Evolutionary conservation across 2,797 vertebrate genomes (phyloP).

Genomic region (Argentina silus): DNA sequence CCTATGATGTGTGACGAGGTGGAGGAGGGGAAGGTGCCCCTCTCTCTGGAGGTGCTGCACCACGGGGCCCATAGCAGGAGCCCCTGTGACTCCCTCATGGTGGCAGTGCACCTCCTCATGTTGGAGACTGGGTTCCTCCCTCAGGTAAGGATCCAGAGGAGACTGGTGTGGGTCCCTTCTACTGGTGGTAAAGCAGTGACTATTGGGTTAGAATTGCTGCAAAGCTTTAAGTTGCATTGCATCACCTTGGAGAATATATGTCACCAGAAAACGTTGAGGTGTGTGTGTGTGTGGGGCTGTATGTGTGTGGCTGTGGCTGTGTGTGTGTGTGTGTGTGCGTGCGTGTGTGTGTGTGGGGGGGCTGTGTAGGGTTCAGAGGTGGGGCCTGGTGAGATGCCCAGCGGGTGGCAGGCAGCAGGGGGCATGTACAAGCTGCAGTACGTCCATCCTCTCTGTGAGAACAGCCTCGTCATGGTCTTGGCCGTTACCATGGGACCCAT

Average conservation of each 20-base stretch:
- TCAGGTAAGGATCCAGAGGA: conserved; percentile 74
- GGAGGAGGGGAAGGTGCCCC: conserved; percentile 83
- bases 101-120: conserved; percentile 88
- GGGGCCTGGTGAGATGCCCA: conserved; percentile 83
- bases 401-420: conserved; percentile 79
- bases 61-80: conserved; percentile 71
- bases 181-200: too few species aligned
- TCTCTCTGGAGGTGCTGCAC: conserved; percentile 87
- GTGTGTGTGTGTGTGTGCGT: conserved; percentile 7
- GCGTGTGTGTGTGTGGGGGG: conserved; percentile 6
- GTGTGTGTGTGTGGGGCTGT: background rate
- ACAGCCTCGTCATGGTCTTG: conserved; percentile 78
- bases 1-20: conserved; percentile 94
- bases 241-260: too few species aligned
- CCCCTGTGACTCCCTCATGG: conserved; percentile 84
- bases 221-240: too few species aligned
- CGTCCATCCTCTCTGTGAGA: conserved; percentile 84
- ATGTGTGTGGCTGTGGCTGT: conserved; percentile 5
- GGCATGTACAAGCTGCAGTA: conserved; percentile 89
- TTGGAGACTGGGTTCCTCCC: conserved; percentile 89
- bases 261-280: background rate
- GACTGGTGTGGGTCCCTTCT: background rate
- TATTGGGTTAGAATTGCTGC: too few species aligned
- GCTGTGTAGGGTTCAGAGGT: conserved; percentile 74
- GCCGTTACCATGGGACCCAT: conserved; percentile 85